Base-by-base conservation (phyloP, 2,888 invertebrate genomes). In the Palloptera scutellata region DNA sequence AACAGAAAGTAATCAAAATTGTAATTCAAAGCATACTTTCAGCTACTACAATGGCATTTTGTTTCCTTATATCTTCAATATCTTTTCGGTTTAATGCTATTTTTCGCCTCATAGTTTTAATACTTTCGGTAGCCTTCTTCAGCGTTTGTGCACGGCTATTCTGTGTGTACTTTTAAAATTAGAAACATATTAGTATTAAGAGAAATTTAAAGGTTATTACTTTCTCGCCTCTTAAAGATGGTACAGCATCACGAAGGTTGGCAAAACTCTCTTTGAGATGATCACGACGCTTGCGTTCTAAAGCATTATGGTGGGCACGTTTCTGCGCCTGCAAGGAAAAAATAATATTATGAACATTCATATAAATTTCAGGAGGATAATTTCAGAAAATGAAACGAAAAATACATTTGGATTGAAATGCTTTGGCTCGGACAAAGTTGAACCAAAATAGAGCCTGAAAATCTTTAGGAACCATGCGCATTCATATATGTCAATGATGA, bases 201-300 rank as follows among this genome's bases (percentile, higher is more conserved):
- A 40, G 40, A 17, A 11, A 30, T 20, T n/a, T n/a, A 1, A 64
- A 57, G 42, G 17, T 42, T 41, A 11, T 30, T 67, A 93, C 97
- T 91, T 98, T 98, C 88, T 98, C 98, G 72, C 97, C 97, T 83
- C 96, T 95, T 61, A 98, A 86, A 30, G 96, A 91, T 66, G 98
- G 98, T 71, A 99, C 96, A 9, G 97, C 93, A 83, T 98, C 98
- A 76, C 98, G 87, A 65, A 99, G 87, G 79, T 95, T 95, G 69
- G 94, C 94, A 83, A 99, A 99, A 84, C 97, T 98, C 83, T 98
- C 98, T 85, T 99, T 99, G 79, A 99, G 99, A 86, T 98, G 98
- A 86, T 99, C 98, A 78, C 98, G 89, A 72, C 99, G 88, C 86
- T 98, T 96, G 64, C 99, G 88, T 85, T 99, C 99, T 82, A 99